Evolutionary conservation across 2,888 invertebrate genomes (phyloP).

Genomic region (Agriopis marginaria): DNA sequence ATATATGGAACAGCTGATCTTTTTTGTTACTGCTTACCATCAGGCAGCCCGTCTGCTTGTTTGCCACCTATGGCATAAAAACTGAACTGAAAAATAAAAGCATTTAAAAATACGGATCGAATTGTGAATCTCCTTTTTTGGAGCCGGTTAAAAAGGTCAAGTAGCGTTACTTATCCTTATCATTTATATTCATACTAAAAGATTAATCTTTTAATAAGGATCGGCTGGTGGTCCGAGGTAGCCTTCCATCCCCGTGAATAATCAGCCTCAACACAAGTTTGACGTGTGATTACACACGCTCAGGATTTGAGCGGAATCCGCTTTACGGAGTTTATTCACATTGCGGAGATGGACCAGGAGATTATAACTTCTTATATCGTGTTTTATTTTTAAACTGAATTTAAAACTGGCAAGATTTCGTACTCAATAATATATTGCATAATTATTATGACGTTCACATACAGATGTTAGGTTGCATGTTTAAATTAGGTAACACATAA

Average conservation of each 20-base stretch:
- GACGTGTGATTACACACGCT: constrained; percentile 34
- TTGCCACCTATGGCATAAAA: no score
- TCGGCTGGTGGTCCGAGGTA: constrained; percentile 21
- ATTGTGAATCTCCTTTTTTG: no score
- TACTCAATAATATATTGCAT: no score
- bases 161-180: background rate
- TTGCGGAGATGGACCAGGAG: constrained; percentile 22
- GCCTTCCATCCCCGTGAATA: constrained; percentile 27
- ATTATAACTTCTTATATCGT: background rate
- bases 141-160: no score
- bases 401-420: background rate
- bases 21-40: no score
- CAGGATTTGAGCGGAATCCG: constrained; percentile 10
- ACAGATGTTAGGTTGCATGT: no score
- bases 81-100: no score
- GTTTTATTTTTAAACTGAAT: background rate
- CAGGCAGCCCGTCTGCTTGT: no score
- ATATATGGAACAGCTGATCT: no score
- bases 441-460: no score
- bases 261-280: constrained; percentile 27
- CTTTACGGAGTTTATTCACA: constrained; percentile 22
- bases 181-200: constrained; percentile 1
- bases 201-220: constrained; percentile 17
- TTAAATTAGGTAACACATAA: no score
- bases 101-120: no score